Conservation (phyloP, 2,797 vertebrate genomes). For the Numenius phaeopus region DNA sequence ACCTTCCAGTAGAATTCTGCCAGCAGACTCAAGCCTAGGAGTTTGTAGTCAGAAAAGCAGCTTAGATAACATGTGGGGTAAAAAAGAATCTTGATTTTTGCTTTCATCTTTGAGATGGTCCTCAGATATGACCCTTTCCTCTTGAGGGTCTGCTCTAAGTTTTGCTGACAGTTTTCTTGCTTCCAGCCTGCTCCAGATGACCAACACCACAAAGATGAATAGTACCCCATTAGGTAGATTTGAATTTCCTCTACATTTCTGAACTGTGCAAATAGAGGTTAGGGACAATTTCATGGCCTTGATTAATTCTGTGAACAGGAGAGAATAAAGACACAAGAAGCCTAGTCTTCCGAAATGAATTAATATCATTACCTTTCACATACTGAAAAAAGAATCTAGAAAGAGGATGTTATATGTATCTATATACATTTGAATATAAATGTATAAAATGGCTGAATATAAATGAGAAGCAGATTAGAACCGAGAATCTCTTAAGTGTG, state of each 20-base stretch:
- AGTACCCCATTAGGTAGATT: neutral
- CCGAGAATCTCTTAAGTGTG: neutral
- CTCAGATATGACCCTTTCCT: neutral
- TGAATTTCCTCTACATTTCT: neutral
- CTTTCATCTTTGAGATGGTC: neutral
- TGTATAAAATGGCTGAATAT: neutral
- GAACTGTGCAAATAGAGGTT: neutral
- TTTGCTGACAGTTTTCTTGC: neutral
- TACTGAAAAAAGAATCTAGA: neutral
- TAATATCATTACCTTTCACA: neutral
- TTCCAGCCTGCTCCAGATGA: neutral
- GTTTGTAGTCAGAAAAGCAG: neutral
- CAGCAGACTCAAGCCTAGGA: neutral
- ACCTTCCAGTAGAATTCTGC: neutral
- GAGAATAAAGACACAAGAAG: neutral
- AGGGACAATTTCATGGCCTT: neutral
- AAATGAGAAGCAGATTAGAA: neutral
- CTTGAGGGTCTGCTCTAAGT: neutral
- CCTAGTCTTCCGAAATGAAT: neutral
- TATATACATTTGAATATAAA: neutral
- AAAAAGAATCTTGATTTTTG: neutral
- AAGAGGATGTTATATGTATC: neutral
- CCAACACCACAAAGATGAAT: neutral
- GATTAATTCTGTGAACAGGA: neutral
- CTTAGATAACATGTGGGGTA: neutral